Conservation (phyloP, 2,888 invertebrate genomes). For the Tetramorium bicarinatum region DNA sequence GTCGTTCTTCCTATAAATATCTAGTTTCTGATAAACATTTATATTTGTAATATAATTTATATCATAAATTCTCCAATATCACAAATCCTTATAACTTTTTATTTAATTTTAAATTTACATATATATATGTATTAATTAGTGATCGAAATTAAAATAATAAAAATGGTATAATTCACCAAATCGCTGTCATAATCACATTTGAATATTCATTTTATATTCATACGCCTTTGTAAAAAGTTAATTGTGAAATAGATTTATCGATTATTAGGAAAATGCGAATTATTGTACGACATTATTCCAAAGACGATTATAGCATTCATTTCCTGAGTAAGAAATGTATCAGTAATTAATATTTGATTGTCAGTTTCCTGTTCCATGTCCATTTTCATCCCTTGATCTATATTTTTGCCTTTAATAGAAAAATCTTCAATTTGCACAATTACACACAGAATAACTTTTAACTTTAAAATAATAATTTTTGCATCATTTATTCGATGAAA, state of each 20-base stretch:
- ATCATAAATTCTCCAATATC: neutral
- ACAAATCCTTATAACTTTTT: slow-evolving; percentile 14
- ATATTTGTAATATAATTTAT: neutral
- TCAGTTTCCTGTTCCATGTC: slow-evolving; percentile 39
- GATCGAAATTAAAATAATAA: neutral
- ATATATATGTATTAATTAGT: neutral
- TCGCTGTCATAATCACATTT: neutral
- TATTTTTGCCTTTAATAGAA: neutral
- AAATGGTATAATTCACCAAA: slow-evolving; percentile 34
- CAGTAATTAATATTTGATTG: slow-evolving; percentile 42
- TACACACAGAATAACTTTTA: neutral
- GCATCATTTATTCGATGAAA: neutral
- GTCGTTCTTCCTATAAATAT: slow-evolving; percentile 28
- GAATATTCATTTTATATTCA: slow-evolving; percentile 54
- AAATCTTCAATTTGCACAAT: slow-evolving; percentile 1
- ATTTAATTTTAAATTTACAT: neutral
- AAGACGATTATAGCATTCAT: slow-evolving; percentile 11
- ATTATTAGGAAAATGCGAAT: slow-evolving; percentile 37
- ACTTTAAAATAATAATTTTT: neutral
- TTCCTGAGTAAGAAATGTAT: slow-evolving; percentile 35
- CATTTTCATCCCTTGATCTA: slow-evolving; percentile 36
- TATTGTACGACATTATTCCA: slow-evolving; percentile 35
- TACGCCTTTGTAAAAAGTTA: slow-evolving; percentile 48
- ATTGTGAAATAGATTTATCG: slow-evolving; percentile 53
- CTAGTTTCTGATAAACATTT: slow-evolving; percentile 25